A percentile compares a stretch with the other conserved stretches of the same genome.
Evolutionary conservation across 2,888 invertebrate species (phyloP).

Genomic region (Notodromas monacha): DNA sequence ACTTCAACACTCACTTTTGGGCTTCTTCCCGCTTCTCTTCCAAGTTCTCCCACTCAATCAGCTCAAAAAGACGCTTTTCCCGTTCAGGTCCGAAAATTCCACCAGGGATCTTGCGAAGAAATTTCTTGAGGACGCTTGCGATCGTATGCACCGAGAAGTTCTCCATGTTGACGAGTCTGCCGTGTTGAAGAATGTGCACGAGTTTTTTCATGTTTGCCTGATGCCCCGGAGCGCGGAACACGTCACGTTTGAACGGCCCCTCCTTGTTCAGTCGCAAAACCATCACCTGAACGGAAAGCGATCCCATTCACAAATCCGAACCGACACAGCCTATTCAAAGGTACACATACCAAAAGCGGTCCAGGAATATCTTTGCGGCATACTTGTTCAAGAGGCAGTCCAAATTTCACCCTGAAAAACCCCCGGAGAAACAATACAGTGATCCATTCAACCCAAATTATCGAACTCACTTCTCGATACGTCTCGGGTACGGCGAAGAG

Average conservation of each 20-base stretch:
- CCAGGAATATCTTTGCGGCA: conserved; percentile 84
- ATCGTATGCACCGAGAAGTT: conserved; percentile 90
- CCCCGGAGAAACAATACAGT: conserved; percentile 6
- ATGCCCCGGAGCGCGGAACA: conserved; percentile 76
- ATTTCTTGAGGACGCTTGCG: conserved; percentile 89
- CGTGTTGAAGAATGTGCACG: conserved; percentile 60
- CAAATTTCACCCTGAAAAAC: conserved; percentile 47
- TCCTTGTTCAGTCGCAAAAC: conserved; percentile 76
- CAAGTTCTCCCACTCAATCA: conserved; percentile 46
- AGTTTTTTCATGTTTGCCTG: conserved; percentile 77
- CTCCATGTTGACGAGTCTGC: conserved; percentile 53
- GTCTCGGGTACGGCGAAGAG: conserved; percentile 38
- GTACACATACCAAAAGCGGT: conserved; percentile 39
- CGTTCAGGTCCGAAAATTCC: conserved; percentile 77
- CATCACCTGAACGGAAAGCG: conserved; percentile 29
- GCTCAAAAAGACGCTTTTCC: conserved; percentile 57
- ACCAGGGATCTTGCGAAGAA: conserved; percentile 76
- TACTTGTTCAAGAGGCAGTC: conserved; percentile 59
- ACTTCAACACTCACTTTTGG: conserved; percentile 44
- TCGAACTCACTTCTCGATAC: conserved; percentile 32
- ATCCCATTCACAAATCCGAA: conserved; percentile 5
- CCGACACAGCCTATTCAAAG: not conserved
- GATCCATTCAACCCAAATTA: not conserved
- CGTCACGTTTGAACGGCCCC: conserved; percentile 66
- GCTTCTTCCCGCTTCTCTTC: conserved; percentile 63